A percentile compares a stretch with the other conserved stretches of the same genome.
These are phyloP conservation scores for Aphelinus certus DNA, from an alignment of 1,140 invertebrate species.

Conservation along the genomic window DNA sequence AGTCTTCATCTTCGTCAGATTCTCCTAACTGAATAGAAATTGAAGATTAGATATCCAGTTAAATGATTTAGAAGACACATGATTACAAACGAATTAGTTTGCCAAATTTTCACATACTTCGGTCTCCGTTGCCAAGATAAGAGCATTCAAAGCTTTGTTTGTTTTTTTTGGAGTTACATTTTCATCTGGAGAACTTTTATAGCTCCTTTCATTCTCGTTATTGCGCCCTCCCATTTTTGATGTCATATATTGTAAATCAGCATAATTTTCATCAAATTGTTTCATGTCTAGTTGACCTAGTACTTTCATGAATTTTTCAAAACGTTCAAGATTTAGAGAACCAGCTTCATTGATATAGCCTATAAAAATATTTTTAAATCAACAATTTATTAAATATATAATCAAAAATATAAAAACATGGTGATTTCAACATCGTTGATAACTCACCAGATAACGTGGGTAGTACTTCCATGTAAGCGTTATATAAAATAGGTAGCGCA, in stretches of 20 bases:
- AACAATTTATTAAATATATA: neutral
- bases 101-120: constrained; percentile 14
- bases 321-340: constrained; percentile 82
- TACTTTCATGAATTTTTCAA: constrained; percentile 87
- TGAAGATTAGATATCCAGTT: neutral
- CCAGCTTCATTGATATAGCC: constrained; percentile 95
- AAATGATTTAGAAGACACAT: neutral
- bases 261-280: constrained; percentile 84
- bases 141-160: constrained; percentile 69
- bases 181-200: constrained; percentile 43
- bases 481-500: constrained; percentile 86
- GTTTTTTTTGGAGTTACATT: constrained; percentile 38
- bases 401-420: constrained; percentile 17
- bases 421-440: constrained; percentile 30
- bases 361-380: constrained; percentile 54
- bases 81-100: neutral
- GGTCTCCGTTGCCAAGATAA: constrained; percentile 68
- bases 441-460: constrained; percentile 84
- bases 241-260: constrained; percentile 88
- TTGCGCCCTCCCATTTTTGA: constrained; percentile 73
- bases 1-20: constrained; percentile 61
- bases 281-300: constrained; percentile 83
- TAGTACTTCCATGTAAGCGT: constrained; percentile 87
- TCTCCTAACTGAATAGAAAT: constrained; percentile 51
- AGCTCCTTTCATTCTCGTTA: constrained; percentile 49